These are phyloP conservation scores for Meloidogyne exigua DNA, from an alignment of 1,140 invertebrate species.

Conservation along the genomic window DNA sequence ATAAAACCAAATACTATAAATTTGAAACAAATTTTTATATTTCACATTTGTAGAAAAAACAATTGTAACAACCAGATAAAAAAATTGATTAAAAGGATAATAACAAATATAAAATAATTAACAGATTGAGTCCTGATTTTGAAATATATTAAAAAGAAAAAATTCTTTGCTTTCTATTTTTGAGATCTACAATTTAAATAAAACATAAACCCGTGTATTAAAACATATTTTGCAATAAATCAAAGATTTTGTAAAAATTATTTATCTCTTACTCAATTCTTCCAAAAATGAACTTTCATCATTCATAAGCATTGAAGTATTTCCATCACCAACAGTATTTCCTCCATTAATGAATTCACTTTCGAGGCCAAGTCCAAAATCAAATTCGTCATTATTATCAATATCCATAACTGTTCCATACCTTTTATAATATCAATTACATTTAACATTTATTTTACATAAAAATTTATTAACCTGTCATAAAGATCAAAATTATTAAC, in stretches of 20 bases:
- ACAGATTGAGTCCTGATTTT: too few relatives aligned
- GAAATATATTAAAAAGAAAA: background rate
- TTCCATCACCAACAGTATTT: background rate
- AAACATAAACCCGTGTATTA: background rate
- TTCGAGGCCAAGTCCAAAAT: background rate
- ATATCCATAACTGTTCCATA: slow-evolving; percentile 2
- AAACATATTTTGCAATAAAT: background rate
- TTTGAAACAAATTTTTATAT: too few relatives aligned
- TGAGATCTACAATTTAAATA: background rate
- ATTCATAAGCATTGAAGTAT: background rate
- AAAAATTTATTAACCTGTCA: background rate
- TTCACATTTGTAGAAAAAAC: too few relatives aligned
- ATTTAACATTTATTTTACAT: background rate
- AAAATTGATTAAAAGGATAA: too few relatives aligned
- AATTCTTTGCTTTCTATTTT: background rate
- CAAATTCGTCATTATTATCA: background rate
- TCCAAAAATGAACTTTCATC: background rate
- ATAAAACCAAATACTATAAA: too few relatives aligned
- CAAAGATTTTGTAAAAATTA: background rate
- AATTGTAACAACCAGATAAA: too few relatives aligned
- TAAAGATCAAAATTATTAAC: background rate
- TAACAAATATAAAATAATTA: too few relatives aligned
- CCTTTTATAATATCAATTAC: background rate
- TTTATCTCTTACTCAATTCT: background rate
- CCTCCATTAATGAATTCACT: slow-evolving; percentile 1